Conservation (phyloP, 2,888 invertebrate species). For the Polyploca ridens region DNA sequence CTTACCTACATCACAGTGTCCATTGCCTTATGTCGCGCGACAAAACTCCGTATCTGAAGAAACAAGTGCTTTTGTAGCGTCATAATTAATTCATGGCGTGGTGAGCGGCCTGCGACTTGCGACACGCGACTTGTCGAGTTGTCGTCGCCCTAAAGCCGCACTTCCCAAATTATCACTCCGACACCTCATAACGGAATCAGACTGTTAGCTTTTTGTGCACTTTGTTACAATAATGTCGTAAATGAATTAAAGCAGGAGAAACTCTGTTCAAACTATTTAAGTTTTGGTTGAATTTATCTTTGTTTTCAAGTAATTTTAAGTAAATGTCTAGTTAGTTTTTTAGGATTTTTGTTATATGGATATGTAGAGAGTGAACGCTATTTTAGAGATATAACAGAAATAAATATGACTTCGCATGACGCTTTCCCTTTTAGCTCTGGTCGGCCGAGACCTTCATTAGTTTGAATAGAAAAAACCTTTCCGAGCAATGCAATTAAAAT, state of each 20-base stretch:
- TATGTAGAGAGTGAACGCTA: no score
- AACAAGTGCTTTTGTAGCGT: constrained; percentile 43
- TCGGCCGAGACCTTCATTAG: constrained; percentile 3
- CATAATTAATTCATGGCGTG: constrained; percentile 64
- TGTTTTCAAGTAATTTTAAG: no score
- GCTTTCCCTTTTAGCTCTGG: background rate
- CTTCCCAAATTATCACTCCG: background rate
- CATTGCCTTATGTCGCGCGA: constrained; percentile 29
- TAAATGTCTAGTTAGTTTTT: no score
- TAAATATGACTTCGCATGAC: background rate
- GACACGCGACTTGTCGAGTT: constrained; percentile 33
- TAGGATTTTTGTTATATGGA: no score
- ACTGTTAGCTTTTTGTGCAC: background rate
- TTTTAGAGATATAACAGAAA: no score
- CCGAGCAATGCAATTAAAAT: constrained; percentile 7
- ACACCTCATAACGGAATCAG: background rate
- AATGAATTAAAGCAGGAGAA: background rate
- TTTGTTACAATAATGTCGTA: background rate
- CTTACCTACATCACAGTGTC: constrained; percentile 24
- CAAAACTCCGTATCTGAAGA: constrained; percentile 50
- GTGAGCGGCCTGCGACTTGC: constrained; percentile 22
- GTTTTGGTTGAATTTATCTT: no score
- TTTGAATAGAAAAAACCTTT: constrained; percentile 3
- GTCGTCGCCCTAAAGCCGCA: constrained; percentile 18
- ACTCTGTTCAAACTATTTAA: background rate